Evolutionary conservation across 2,113 vertebrate species (phyloP).

Genomic region (Phyllostomus hastatus): DNA sequence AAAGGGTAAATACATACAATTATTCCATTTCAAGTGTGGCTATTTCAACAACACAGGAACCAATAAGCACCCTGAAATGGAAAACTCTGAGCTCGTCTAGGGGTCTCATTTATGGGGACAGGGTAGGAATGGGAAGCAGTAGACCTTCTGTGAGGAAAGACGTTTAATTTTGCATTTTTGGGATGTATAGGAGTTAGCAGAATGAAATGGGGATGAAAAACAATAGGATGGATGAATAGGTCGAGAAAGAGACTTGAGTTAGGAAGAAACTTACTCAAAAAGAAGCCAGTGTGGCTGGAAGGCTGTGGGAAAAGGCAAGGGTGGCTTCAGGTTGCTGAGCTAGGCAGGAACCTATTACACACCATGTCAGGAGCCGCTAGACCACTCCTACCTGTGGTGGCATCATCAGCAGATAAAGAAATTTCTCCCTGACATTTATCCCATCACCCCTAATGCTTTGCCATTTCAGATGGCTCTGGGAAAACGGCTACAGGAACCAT

Average conservation of each 20-base stretch:
- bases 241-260: neutral
- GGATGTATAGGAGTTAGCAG: neutral
- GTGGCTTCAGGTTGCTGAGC: neutral
- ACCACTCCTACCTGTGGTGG: neutral
- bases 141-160: neutral
- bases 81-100: neutral
- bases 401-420: neutral
- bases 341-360: neutral
- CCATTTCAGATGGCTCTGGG: conserved; percentile 83
- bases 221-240: neutral
- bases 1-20: neutral
- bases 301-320: neutral
- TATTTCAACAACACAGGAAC: neutral
- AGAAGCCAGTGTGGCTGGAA: neutral
- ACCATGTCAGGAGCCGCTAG: neutral
- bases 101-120: neutral
- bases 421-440: neutral
- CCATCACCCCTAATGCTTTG: neutral
- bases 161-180: neutral
- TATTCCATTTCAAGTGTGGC: neutral
- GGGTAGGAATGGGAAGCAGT: neutral
- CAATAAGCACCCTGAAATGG: neutral
- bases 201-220: neutral
- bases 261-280: neutral
- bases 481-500: conserved; percentile 91